Evolutionary conservation across 2,797 vertebrate species (phyloP), one percentile per base, ranked within the genome.

Genomic region (Onychomys arenicola): DNA sequence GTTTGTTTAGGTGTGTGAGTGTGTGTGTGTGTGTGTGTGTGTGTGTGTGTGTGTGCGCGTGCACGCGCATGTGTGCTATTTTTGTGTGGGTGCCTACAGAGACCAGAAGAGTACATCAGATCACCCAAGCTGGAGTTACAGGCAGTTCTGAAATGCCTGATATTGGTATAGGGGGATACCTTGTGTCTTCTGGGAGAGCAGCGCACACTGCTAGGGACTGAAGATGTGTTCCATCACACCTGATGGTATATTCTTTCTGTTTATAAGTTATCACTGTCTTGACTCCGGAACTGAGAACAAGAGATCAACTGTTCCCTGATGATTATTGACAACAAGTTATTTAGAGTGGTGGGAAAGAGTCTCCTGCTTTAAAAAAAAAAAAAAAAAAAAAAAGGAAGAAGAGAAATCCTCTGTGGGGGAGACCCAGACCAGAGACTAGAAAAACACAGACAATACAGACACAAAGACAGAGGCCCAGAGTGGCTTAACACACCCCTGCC

Each of bases 211-310:
- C 6, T 16, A 16, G 34, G 63, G 6, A n/a, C 5, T 67, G 19
- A 67, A 67, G 63, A 16, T 11, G 10, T 57, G 9, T 81, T 46
- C 52, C 11, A 49, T 9, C 32, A 21, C 29, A 78, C 17, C 76
- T 52, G 17, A 9, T 85, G 32, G 34, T 16, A 5, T n/a, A 67
- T 52, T 69, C 25, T 82, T 59, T 91, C 69, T 37, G 52, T 93
- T 89, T 73, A 71, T 1, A 67, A 37, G 17, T 77, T 84, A 87
- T 59, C 61, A 14, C 80, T 91, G 27, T 81, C 90, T 73, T 25
- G 85, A 94, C 37, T 77, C 43, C 63, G 65, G 59, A 81, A n/a
- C 13, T 82, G 85, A 96, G 91, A 75, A 55, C 13, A 27, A 81
- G 65, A 69, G 73, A 43, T 2, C 11, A 63, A 29, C 55, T 52